A percentile compares a stretch with the other conserved stretches of the same genome.
Evolutionary conservation across 2,797 vertebrate genomes (phyloP).

Genomic region (Siniperca obscura): DNA sequence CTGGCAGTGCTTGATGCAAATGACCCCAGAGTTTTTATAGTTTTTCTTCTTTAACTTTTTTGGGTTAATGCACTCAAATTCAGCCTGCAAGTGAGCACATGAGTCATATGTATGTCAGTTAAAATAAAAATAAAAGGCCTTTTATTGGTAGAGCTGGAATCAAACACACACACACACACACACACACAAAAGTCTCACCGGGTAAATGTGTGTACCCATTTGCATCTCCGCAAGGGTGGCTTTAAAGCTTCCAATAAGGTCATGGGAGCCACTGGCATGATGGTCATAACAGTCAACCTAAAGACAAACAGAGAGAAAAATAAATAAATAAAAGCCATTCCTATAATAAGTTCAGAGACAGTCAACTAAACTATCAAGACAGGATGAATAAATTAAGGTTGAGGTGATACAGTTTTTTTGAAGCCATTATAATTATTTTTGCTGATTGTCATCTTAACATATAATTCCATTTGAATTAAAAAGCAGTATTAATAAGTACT

Average conservation of each 20-base stretch:
- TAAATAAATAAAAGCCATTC: background rate
- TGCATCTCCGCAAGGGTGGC: constrained; percentile 89
- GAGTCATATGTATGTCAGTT: background rate
- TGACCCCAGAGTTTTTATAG: constrained; percentile 95
- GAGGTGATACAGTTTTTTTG: background rate
- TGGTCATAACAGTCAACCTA: constrained; percentile 95
- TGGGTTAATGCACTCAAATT: constrained; percentile 92
- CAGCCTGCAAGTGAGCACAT: constrained; percentile 81
- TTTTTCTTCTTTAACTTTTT: constrained; percentile 93
- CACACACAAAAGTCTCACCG: constrained; percentile 81
- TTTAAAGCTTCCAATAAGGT: constrained; percentile 91
- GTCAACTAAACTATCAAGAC: background rate
- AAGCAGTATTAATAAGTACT: background rate
- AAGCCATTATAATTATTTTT: background rate
- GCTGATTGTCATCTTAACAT: background rate
- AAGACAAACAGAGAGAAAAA: constrained; percentile 43
- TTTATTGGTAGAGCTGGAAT: background rate
- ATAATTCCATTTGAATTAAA: background rate
- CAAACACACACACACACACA: background rate
- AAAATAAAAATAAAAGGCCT: background rate
- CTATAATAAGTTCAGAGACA: background rate
- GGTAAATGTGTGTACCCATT: constrained; percentile 84
- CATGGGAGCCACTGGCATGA: constrained; percentile 90
- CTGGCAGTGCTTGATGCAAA: constrained; percentile 91
- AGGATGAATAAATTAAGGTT: background rate